A percentile compares a stretch with the other conserved stretches of the same genome.
phyloP scores from a whole-genome alignment of 2,113 vertebrate species.

The Gadus chalcogrammus region DNA sequence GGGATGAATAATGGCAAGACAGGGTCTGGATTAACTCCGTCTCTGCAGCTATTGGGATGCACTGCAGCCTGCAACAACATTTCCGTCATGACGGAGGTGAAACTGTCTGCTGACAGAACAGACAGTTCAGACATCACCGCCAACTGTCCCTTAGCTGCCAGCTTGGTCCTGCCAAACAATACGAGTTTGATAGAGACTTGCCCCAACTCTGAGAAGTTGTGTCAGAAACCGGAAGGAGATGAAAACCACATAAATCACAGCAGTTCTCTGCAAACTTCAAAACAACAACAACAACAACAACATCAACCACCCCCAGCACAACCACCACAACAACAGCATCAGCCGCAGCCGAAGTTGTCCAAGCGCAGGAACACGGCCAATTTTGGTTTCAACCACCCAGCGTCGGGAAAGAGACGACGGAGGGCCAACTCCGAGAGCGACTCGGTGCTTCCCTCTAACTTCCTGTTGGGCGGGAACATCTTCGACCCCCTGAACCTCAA shows the following conservation, averaged over 20 bases:
- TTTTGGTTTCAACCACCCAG: slow-evolving; percentile 79
- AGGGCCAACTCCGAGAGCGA: slow-evolving; percentile 87
- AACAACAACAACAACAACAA: slow-evolving; percentile 75
- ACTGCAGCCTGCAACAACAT: slow-evolving; percentile 39
- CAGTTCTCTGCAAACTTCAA: slow-evolving; percentile 76
- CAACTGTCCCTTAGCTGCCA: slow-evolving; percentile 45
- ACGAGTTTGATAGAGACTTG: slow-evolving; percentile 34
- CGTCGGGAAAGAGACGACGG: slow-evolving; percentile 81
- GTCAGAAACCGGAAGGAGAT: slow-evolving; percentile 44
- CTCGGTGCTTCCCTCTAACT: slow-evolving; percentile 87
- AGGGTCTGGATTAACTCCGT: slow-evolving; percentile 44
- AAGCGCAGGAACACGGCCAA: slow-evolving; percentile 84
- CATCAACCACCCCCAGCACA: slow-evolving; percentile 72
- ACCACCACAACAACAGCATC: slow-evolving; percentile 74
- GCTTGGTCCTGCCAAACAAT: slow-evolving; percentile 49
- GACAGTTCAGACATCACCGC: slow-evolving; percentile 30
- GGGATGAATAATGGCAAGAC: slow-evolving; percentile 62
- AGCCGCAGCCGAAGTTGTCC: slow-evolving; percentile 60
- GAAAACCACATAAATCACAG: slow-evolving; percentile 61
- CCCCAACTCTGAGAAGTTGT: slow-evolving; percentile 22
- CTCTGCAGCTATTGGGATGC: slow-evolving; percentile 56
- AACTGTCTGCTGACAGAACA: slow-evolving; percentile 24
- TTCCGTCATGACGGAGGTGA: slow-evolving; percentile 42
- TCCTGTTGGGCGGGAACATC: slow-evolving; percentile 90
- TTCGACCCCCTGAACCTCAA: slow-evolving; percentile 93